Conservation (phyloP, 2,888 invertebrate genomes). For the Hirtodrosophila duncani region DNA sequence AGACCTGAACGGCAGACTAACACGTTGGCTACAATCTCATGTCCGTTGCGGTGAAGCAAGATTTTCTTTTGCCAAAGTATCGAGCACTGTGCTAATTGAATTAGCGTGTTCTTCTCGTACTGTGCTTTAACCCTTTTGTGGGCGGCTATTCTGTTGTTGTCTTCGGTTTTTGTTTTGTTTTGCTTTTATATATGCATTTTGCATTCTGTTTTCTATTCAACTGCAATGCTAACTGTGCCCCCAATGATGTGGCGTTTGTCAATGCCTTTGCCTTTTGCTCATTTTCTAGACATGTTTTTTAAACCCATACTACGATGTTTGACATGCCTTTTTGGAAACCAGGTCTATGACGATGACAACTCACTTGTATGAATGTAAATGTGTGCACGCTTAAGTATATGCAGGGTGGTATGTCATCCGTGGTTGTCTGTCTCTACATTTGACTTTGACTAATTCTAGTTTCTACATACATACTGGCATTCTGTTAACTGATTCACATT, state of each 20-base stretch:
- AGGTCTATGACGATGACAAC: constrained; percentile 53
- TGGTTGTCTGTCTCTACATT: constrained; percentile 1
- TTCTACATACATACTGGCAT: too few relatives aligned
- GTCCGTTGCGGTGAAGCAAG: constrained; percentile 62
- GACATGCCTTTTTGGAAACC: constrained; percentile 49
- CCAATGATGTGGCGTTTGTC: constrained; percentile 13
- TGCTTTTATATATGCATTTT: constrained; percentile 1
- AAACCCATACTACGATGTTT: constrained; percentile 38
- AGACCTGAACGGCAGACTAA: not conserved
- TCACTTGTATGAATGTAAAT: not conserved
- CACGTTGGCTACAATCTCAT: constrained; percentile 13
- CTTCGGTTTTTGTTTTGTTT: not conserved
- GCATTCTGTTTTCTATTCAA: constrained; percentile 18
- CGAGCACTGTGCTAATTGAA: constrained; percentile 47
- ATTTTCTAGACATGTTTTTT: constrained; percentile 6
- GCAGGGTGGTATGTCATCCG: not conserved
- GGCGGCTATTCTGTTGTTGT: too few relatives aligned
- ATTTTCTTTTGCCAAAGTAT: constrained; percentile 50
- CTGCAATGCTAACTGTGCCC: constrained; percentile 36
- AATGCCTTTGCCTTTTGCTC: not conserved
- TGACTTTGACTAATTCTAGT: constrained; percentile 29
- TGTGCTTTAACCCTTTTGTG: too few relatives aligned
- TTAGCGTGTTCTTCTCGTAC: too few relatives aligned
- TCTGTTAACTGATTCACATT: too few relatives aligned
- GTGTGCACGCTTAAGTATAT: not conserved